Evolutionary conservation across 2,113 vertebrate genomes (phyloP).

Genomic region (Salvelinus fontinalis): DNA sequence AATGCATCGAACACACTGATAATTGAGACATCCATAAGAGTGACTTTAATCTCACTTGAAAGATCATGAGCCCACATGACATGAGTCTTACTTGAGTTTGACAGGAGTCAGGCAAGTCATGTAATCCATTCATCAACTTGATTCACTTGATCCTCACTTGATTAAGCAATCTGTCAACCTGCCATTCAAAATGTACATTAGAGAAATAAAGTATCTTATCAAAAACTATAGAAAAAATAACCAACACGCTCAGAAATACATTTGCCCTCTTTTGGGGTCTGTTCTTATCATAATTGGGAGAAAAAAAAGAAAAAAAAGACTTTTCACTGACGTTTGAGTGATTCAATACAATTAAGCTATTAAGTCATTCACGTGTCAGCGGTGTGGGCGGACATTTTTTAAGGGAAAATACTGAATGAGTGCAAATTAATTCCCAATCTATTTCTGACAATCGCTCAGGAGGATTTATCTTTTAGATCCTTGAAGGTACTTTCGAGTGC

Average conservation of each 20-base stretch:
- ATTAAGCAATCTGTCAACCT: background rate
- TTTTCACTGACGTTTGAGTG: background rate
- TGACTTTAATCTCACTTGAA: background rate
- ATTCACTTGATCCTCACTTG: background rate
- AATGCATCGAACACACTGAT: background rate
- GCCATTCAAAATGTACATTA: background rate
- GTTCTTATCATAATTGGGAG: background rate
- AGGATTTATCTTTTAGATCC: constrained; percentile 15
- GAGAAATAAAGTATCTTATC: background rate
- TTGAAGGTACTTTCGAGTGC: constrained; percentile 18
- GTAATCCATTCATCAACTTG: background rate
- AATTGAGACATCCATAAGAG: background rate
- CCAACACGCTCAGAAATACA: background rate
- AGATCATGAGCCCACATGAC: background rate
- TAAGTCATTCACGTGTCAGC: constrained; percentile 9
- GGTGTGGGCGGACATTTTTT: background rate
- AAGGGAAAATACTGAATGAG: constrained; percentile 8
- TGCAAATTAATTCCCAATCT: constrained; percentile 26
- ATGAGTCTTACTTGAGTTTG: background rate
- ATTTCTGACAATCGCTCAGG: constrained; percentile 18
- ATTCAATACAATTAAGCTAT: constrained; percentile 24
- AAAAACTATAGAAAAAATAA: background rate
- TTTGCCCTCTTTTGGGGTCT: background rate
- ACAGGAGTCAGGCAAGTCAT: background rate
- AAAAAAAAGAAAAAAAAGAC: background rate